A percentile compares a stretch with the other conserved stretches of the same genome.
Evolutionary conservation across 2,888 invertebrate species (phyloP).

Genomic region (Herminia tarsipennalis): DNA sequence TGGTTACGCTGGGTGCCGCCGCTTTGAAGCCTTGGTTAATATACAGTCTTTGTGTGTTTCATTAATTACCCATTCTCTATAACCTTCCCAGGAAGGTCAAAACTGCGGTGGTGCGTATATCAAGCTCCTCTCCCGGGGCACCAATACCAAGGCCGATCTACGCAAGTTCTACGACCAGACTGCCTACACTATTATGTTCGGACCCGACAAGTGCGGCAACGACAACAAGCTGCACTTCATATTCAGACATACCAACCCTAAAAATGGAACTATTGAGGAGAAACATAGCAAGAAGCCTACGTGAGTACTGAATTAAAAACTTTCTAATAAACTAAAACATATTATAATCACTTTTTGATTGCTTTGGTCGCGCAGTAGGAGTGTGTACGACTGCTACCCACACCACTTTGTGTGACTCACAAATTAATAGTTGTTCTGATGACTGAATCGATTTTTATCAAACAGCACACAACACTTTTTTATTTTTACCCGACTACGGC

Average conservation of each 20-base stretch:
- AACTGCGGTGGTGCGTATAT: constrained; percentile 99
- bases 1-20: too few species aligned
- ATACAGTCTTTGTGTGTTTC: too few species aligned
- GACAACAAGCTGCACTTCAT: constrained; percentile 97
- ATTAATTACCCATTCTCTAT: neutral
- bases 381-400: too few species aligned
- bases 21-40: too few species aligned
- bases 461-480: too few species aligned
- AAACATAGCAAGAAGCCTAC: constrained; percentile 98
- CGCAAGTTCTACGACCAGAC: constrained; percentile 97
- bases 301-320: constrained; percentile 71
- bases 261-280: constrained; percentile 95
- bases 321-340: too few species aligned
- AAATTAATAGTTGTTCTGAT: too few species aligned
- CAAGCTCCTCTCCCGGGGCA: constrained; percentile 93
- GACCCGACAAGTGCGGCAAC: constrained; percentile 99
- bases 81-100: constrained; percentile 93
- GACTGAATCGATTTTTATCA: too few species aligned
- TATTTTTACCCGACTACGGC: too few species aligned
- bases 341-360: too few species aligned
- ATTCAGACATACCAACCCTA: constrained; percentile 97
- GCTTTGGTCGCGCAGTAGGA: too few species aligned
- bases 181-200: constrained; percentile 99
- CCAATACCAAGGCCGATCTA: constrained; percentile 87
- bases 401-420: too few species aligned